phyloP scores from a whole-genome alignment of 2,113 vertebrate species.

The Butorides virescens region DNA sequence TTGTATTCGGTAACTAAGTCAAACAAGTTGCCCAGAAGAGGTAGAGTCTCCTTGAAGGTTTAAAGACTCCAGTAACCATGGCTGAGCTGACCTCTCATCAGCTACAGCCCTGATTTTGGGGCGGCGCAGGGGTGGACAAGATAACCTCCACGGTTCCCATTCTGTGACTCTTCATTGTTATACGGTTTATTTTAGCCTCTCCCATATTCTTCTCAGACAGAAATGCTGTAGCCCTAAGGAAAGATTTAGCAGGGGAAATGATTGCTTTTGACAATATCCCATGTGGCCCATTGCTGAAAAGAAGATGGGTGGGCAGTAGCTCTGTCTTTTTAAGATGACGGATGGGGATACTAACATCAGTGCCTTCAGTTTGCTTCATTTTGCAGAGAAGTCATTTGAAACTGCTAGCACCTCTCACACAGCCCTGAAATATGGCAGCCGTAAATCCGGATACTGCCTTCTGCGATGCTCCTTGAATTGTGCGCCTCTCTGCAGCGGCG shows the following conservation, averaged over 20 bases:
- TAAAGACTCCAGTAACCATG: not conserved
- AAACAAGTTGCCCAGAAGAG: not conserved
- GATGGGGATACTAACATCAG: not conserved
- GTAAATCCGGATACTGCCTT: constrained; percentile 6
- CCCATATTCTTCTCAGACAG: not conserved
- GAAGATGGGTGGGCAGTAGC: not conserved
- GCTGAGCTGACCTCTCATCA: not conserved
- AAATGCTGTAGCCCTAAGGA: not conserved
- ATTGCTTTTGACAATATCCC: not conserved
- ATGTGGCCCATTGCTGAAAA: not conserved
- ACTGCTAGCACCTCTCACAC: not conserved
- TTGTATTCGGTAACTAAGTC: not conserved
- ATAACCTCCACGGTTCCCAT: not conserved
- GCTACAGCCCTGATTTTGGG: not conserved
- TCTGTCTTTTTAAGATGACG: constrained; percentile 28
- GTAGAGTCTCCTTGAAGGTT: not conserved
- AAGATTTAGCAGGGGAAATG: constrained; percentile 6
- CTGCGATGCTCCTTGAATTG: not conserved
- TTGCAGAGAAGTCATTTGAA: constrained; percentile 12
- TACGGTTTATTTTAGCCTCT: not conserved
- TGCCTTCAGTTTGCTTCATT: constrained; percentile 17
- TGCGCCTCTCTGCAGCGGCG: not conserved
- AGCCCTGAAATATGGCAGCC: constrained; percentile 11
- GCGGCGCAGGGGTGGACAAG: not conserved
- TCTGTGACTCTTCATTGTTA: not conserved